These are phyloP conservation scores for Lagopus leucura DNA, from an alignment of 2,113 vertebrate genomes.

Conservation along the genomic window DNA sequence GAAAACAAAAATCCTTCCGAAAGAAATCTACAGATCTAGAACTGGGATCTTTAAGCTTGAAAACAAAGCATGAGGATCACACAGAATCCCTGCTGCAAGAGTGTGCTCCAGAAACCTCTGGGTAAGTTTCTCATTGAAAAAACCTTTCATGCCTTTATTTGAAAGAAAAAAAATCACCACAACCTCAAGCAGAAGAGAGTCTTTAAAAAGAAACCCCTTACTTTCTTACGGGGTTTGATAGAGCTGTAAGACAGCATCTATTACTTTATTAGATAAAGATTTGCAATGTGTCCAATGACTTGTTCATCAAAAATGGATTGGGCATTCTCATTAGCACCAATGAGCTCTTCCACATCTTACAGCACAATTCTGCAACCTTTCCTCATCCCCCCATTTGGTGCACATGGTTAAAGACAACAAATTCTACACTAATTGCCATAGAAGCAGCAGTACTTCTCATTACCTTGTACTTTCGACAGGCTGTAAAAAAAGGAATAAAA, in stretches of 20 bases:
- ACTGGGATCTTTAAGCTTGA: background rate
- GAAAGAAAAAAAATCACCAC: background rate
- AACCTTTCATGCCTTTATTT: background rate
- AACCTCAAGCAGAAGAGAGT: background rate
- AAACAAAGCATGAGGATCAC: background rate
- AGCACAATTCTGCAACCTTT: background rate
- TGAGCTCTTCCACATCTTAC: background rate
- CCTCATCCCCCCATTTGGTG: background rate
- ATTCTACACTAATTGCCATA: background rate
- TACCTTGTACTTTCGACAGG: background rate
- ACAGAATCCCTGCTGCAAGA: background rate
- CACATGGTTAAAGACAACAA: background rate
- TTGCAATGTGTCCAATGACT: constrained; percentile 36
- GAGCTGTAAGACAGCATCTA: background rate
- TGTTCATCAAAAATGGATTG: background rate
- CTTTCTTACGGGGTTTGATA: background rate
- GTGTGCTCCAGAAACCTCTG: background rate
- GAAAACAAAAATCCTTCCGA: background rate
- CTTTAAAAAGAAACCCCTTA: background rate
- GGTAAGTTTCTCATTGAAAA: background rate
- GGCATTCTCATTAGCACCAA: background rate
- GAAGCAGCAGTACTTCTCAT: background rate
- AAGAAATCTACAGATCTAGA: background rate
- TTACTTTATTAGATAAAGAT: background rate
- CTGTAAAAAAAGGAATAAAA: constrained; percentile 18